phyloP scores from a whole-genome alignment of 2,888 invertebrate species.

The Julus scandinavius region DNA sequence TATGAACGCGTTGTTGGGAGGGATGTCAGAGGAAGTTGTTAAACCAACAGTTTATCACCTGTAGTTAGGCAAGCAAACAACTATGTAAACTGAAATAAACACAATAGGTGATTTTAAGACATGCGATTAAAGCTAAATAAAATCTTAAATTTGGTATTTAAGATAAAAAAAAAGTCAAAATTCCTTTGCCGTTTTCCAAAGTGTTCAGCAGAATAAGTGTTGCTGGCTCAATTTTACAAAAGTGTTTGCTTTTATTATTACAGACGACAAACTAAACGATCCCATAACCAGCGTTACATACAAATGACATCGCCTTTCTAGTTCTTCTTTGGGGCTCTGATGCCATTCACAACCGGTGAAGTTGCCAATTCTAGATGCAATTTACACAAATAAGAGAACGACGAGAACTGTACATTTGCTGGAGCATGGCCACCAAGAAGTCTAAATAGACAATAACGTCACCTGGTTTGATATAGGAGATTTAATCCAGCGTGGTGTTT shows the following conservation, averaged over 20 bases:
- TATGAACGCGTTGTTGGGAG: background rate
- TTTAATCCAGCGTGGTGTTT: no score
- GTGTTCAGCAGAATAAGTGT: no score
- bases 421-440: background rate
- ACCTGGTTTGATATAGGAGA: background rate
- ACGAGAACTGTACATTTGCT: background rate
- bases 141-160: background rate
- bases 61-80: background rate
- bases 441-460: background rate
- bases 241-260: background rate
- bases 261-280: background rate
- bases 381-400: constrained; percentile 6
- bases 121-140: background rate
- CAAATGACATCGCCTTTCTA: no score
- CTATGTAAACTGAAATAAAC: background rate
- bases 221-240: no score
- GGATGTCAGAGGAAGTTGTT: background rate
- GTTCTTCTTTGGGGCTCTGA: background rate
- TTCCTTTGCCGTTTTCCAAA: no score
- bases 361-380: background rate
- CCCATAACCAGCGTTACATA: background rate
- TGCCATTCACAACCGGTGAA: background rate
- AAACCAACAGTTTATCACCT: background rate
- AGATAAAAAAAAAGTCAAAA: no score
- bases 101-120: background rate